Evolutionary conservation across 2,797 vertebrate genomes (phyloP).

Genomic region (Eutrigla gurnardus): DNA sequence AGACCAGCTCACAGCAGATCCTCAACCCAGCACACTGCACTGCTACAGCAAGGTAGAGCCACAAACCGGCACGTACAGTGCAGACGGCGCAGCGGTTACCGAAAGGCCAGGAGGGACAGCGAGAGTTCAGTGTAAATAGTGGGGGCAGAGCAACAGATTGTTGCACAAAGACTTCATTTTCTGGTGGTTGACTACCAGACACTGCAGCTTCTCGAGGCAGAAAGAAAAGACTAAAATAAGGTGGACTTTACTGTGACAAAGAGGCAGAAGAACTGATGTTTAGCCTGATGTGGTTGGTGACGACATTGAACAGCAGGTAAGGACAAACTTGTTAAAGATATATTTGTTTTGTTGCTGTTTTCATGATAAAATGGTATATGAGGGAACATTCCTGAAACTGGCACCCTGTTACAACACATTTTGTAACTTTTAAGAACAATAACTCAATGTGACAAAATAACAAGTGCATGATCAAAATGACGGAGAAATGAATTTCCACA

Average conservation of each 20-base stretch:
- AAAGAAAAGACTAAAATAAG: constrained; percentile 25
- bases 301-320: constrained; percentile 71
- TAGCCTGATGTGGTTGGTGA: constrained; percentile 44
- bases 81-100: constrained; percentile 13
- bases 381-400: too few species aligned
- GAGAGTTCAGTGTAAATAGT: constrained; percentile 39
- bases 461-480: not conserved
- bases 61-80: constrained; percentile 21
- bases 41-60: constrained; percentile 50
- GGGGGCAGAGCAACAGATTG: constrained; percentile 62
- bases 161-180: constrained; percentile 34
- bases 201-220: constrained; percentile 25
- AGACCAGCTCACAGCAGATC: constrained; percentile 82
- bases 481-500: not conserved
- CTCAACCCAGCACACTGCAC: constrained; percentile 60
- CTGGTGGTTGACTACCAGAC: constrained; percentile 22
- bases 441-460: not conserved
- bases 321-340: constrained; percentile 23
- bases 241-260: constrained; percentile 33
- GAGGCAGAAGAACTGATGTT: constrained; percentile 37
- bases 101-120: constrained; percentile 16
- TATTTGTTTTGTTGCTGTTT: constrained; percentile 22
- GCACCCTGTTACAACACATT: not conserved
- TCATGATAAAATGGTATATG: not conserved
- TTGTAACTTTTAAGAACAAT: not conserved